Evolutionary conservation across 37 sponge, comb jelly and placozoan genomes (phyloP).

Genomic region (Haliclona indistincta): DNA sequence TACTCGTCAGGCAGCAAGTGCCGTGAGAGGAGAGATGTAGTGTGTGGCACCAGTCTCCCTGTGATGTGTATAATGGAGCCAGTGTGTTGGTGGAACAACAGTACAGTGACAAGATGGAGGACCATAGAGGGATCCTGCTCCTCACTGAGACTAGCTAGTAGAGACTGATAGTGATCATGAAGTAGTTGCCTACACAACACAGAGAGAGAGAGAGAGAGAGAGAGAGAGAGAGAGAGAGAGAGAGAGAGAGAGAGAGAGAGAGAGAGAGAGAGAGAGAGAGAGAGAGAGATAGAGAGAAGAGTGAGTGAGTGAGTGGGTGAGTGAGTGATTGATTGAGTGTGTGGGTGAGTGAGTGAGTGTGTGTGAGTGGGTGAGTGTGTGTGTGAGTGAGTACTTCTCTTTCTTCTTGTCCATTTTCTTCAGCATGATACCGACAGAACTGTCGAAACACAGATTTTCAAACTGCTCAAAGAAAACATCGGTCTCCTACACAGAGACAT

Average conservation of each 20-base stretch:
- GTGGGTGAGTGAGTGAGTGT: no score
- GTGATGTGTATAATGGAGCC: slow-evolving; percentile 77
- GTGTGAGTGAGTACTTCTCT: slow-evolving; percentile 60
- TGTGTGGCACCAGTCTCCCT: slow-evolving; percentile 83
- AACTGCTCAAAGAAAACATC: slow-evolving; percentile 63
- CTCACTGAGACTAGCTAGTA: slow-evolving; percentile 62
- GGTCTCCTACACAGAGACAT: slow-evolving; percentile 31
- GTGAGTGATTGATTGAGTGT: no score
- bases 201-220: neutral
- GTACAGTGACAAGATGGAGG: slow-evolving; percentile 73
- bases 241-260: slow-evolving; percentile 6
- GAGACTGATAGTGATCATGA: slow-evolving; percentile 68
- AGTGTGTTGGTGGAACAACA: slow-evolving; percentile 84
- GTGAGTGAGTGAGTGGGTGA: no score
- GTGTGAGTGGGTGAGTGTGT: no score
- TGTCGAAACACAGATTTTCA: slow-evolving; percentile 48
- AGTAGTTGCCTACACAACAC: slow-evolving; percentile 68
- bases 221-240: slow-evolving; percentile 4
- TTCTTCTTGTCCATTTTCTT: slow-evolving; percentile 89
- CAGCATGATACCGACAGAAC: slow-evolving; percentile 74
- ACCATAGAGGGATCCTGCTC: slow-evolving; percentile 83
- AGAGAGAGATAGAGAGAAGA: no score
- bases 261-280: neutral
- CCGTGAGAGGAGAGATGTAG: slow-evolving; percentile 59
- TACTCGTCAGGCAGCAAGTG: no score